Percentiles rank a stretch among this genome's conserved stretches.
Evolutionary conservation across 1,140 invertebrate species (phyloP).

Genomic region (Rhopalosiphum padi): DNA sequence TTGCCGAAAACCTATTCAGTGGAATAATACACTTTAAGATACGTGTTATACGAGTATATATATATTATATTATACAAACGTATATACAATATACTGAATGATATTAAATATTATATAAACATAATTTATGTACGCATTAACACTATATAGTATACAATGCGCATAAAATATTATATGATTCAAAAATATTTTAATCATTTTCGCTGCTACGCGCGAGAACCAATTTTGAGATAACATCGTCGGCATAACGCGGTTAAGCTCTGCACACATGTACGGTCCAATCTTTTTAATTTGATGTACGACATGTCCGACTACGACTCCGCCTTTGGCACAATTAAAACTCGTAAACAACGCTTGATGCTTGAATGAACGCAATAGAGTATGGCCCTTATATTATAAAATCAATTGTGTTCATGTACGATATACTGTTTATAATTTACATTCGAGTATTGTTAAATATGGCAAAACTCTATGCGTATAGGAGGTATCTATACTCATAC

Average conservation of each 20-base stretch:
- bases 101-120: too few relatives aligned
- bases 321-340: slow-evolving; percentile 33
- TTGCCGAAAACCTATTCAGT: background rate
- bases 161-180: background rate
- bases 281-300: slow-evolving; percentile 29
- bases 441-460: background rate
- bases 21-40: background rate
- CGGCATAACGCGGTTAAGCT: background rate
- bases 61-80: too few relatives aligned
- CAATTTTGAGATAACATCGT: background rate
- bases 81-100: too few relatives aligned
- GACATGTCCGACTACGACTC: background rate
- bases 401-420: background rate
- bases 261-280: background rate
- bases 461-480: background rate
- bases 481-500: background rate
- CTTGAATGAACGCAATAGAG: background rate
- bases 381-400: background rate
- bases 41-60: background rate
- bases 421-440: background rate
- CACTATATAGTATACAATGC: background rate
- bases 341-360: slow-evolving; percentile 8
- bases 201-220: background rate
- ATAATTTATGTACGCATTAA: background rate
- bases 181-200: background rate